Percentiles rank a stretch among this genome's conserved stretches.
phyloP scores from a whole-genome alignment of 2,797 vertebrate genomes.

The Pteropus rufus region DNA sequence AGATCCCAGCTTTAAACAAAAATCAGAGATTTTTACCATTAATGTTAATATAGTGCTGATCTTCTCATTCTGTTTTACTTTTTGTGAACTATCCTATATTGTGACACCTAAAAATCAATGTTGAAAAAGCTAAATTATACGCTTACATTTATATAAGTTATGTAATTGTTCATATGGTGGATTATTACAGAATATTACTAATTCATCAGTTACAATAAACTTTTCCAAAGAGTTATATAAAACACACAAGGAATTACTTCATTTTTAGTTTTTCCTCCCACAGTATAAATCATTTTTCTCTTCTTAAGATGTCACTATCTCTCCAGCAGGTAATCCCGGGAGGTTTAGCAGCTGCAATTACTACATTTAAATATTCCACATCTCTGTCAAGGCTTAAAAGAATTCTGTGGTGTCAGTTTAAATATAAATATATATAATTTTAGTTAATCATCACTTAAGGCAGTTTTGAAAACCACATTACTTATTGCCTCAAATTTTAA shows the following conservation, averaged over 20 bases:
- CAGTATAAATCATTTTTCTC: conserved; percentile 80
- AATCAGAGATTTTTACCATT: conserved; percentile 18
- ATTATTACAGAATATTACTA: conserved; percentile 72
- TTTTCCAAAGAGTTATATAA: conserved; percentile 73
- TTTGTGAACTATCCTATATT: conserved; percentile 60
- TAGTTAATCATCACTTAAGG: conserved; percentile 84
- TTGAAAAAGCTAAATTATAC: conserved; percentile 62
- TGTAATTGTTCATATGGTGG: conserved; percentile 68
- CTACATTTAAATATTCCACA: conserved; percentile 85
- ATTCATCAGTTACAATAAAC: conserved; percentile 71
- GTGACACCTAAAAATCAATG: conserved; percentile 65
- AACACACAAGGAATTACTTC: conserved; percentile 78
- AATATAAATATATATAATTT: conserved; percentile 88
- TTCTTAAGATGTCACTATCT: conserved; percentile 82
- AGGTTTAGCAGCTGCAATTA: conserved; percentile 85
- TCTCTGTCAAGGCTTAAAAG: conserved; percentile 86
- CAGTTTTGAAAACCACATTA: conserved; percentile 83
- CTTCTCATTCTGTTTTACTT: conserved; percentile 16
- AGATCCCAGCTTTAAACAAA: background rate
- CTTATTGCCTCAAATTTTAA: conserved; percentile 71
- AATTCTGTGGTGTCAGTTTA: conserved; percentile 87
- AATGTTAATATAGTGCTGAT: conserved; percentile 35
- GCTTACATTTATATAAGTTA: conserved; percentile 71
- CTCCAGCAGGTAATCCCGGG: conserved; percentile 83
- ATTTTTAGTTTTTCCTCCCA: conserved; percentile 71